Conservation (phyloP, 2,888 invertebrate species). For the Lithophane semibrunnea region DNA sequence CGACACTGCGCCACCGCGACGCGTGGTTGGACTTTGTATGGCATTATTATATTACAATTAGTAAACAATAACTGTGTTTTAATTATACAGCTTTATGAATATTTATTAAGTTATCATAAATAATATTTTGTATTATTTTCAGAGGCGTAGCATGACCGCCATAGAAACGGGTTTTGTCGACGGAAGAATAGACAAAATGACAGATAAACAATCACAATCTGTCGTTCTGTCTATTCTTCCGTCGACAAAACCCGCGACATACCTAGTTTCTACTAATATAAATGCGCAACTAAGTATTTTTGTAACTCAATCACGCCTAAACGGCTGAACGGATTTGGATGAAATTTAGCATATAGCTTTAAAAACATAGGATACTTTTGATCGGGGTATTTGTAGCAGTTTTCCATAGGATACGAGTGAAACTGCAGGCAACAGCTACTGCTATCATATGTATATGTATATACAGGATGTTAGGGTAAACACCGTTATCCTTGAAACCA, state of each 20-base stretch:
- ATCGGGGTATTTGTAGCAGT: neutral
- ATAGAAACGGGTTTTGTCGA: too few relatives aligned
- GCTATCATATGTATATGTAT: neutral
- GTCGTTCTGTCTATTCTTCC: too few relatives aligned
- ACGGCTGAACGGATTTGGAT: neutral
- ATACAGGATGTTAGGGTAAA: too few relatives aligned
- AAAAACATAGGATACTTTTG: neutral
- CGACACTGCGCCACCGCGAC: constrained; percentile 30
- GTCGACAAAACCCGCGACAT: too few relatives aligned
- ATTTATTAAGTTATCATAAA: constrained; percentile 13
- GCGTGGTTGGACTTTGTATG: constrained; percentile 52
- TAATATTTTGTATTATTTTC: neutral
- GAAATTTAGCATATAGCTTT: neutral
- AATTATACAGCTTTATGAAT: constrained; percentile 34
- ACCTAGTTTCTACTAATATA: neutral
- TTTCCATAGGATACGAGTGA: neutral
- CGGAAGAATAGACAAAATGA: too few relatives aligned
- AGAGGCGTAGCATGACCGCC: neutral
- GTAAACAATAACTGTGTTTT: constrained; percentile 45
- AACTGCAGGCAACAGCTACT: neutral
- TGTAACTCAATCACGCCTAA: neutral
- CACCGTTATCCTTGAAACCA: too few relatives aligned
- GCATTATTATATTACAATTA: constrained; percentile 51
- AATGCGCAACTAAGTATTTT: neutral
- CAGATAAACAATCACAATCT: too few relatives aligned